These are phyloP conservation scores for Parnassius smintheus DNA, from an alignment of 2,888 invertebrate genomes.

Conservation along the genomic window DNA sequence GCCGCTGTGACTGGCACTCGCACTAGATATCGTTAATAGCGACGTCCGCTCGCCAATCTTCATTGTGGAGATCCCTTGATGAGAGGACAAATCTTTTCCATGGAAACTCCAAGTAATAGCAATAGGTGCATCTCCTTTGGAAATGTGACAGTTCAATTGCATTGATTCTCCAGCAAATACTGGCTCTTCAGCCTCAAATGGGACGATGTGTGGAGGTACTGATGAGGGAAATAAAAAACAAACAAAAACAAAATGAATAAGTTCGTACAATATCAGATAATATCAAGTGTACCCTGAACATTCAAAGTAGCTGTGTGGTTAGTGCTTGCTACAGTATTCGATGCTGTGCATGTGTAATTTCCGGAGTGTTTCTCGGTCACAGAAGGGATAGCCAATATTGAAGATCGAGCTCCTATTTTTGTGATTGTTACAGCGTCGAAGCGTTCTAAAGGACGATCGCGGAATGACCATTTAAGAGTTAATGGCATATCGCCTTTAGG, in stretches of 20 bases:
- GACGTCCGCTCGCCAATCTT: conserved; percentile 84
- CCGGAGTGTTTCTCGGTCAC: conserved; percentile 86
- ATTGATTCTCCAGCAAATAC: conserved; percentile 84
- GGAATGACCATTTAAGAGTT: conserved; percentile 85
- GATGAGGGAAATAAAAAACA: conserved; percentile 36
- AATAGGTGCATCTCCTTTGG: conserved; percentile 86
- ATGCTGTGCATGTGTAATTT: conserved; percentile 88
- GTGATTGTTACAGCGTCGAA: conserved; percentile 73
- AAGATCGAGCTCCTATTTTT: conserved; percentile 82
- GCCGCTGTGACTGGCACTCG: conserved; percentile 85
- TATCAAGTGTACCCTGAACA: conserved; percentile 83
- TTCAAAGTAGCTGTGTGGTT: conserved; percentile 83
- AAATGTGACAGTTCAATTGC: conserved; percentile 83
- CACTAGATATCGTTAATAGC: conserved; percentile 83
- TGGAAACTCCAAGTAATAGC: conserved; percentile 88
- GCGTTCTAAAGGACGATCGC: conserved; percentile 74
- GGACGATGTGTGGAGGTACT: conserved; percentile 54
- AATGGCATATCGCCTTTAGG: conserved; percentile 88
- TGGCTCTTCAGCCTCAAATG: conserved; percentile 83
- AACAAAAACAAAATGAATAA: conserved; percentile 43
- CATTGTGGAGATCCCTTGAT: conserved; percentile 79
- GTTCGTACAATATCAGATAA: conserved; percentile 43
- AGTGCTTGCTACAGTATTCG: conserved; percentile 84
- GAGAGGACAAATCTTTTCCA: conserved; percentile 79
- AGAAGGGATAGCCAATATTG: conserved; percentile 84